phyloP scores from a whole-genome alignment of 2,888 invertebrate species.

The Callyntrura guangdongensis region DNA sequence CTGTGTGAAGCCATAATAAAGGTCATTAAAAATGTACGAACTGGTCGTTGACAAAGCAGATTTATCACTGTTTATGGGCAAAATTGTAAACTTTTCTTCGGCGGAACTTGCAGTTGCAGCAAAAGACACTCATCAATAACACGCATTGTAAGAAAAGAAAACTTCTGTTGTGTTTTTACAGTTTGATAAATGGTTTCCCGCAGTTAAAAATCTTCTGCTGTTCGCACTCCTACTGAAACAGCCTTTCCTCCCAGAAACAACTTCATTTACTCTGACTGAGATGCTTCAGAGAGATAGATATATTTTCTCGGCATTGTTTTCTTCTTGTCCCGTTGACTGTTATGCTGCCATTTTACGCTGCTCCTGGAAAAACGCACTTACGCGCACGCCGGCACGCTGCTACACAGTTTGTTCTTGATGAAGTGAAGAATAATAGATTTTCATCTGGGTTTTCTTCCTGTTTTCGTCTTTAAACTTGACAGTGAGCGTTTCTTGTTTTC shows the following conservation, averaged over 20 bases:
- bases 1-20: not conserved
- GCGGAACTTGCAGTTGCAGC: not conserved
- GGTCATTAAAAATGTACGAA: constrained; percentile 23
- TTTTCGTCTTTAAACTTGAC: constrained; percentile 33
- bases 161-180: constrained; percentile 49
- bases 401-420: constrained; percentile 7
- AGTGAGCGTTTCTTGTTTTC: constrained; percentile 14
- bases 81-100: too few species aligned
- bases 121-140: constrained; percentile 27
- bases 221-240: constrained; percentile 19
- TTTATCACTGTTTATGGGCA: too few species aligned
- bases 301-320: constrained; percentile 19
- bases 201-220: constrained; percentile 44
- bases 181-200: constrained; percentile 59
- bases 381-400: not conserved
- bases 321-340: not conserved
- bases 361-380: not conserved
- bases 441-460: constrained; percentile 49
- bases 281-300: not conserved
- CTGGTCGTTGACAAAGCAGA: not conserved
- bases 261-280: constrained; percentile 14
- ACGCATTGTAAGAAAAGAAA: not conserved
- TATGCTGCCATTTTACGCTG: not conserved
- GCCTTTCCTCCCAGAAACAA: not conserved
- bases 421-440: constrained; percentile 67